phyloP scores from a whole-genome alignment of 2,888 invertebrate species.

The Mantis religiosa region DNA sequence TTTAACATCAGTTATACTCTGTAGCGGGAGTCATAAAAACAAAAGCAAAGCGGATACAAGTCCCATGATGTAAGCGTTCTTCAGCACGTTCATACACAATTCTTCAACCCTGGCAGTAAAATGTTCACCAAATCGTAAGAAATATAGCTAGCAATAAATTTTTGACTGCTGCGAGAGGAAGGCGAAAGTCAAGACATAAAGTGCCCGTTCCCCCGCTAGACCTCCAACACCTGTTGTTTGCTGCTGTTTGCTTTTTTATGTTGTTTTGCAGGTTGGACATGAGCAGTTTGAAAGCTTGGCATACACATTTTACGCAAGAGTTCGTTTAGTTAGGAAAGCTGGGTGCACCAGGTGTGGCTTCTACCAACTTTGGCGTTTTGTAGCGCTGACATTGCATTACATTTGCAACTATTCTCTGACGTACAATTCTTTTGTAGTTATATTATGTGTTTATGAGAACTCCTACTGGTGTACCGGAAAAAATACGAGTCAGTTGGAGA shows the following conservation, averaged over 20 bases:
- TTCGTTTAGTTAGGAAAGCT: not conserved
- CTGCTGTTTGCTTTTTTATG: not conserved
- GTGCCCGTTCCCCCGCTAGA: not conserved
- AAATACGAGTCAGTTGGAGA: too few relatives aligned
- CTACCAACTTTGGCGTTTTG: not conserved
- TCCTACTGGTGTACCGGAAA: too few relatives aligned
- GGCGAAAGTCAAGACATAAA: not conserved
- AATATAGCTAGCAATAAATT: not conserved
- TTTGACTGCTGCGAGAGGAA: not conserved
- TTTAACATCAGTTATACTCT: too few relatives aligned
- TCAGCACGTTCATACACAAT: too few relatives aligned
- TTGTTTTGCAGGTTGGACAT: not conserved
- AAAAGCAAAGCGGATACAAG: too few relatives aligned
- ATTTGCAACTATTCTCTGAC: too few relatives aligned
- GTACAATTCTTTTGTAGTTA: too few relatives aligned
- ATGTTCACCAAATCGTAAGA: not conserved
- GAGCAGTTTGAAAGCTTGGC: not conserved
- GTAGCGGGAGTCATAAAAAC: too few relatives aligned
- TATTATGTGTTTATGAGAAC: too few relatives aligned
- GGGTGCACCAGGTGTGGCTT: not conserved
- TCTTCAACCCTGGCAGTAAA: too few relatives aligned
- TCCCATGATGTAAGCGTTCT: too few relatives aligned
- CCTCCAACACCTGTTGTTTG: not conserved
- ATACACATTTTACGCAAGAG: not conserved
- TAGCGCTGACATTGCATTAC: too few relatives aligned